Base-by-base conservation (phyloP, 2,797 vertebrate species). In the Cetoscarus ocellatus region DNA sequence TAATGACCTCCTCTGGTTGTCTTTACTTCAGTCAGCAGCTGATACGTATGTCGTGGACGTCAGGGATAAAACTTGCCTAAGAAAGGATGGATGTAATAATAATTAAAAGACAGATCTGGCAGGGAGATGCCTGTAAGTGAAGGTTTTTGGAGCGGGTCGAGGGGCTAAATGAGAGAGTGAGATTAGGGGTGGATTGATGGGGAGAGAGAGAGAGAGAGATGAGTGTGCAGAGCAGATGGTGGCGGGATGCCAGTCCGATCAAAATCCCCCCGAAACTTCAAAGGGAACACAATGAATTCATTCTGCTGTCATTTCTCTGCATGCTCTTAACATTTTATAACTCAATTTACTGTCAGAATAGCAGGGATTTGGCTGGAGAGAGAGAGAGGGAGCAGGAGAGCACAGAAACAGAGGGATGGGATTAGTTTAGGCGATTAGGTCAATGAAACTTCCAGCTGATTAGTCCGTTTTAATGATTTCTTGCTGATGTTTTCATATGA, bases 201-300 rank as follows among this genome's bases (percentile, higher is more conserved):
- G 67, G 57, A 55, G 61, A 61, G 39, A 70, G 57, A 55, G 61
- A 61, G 39, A 13, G 75, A 62, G 69, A 71, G 40, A 42, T 69
- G 59, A 70, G 70, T 15, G 57, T 10, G 40, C 47, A 43, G 62
- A 73, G 77, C 76, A 77, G 80, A 79, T 71, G 55, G 72, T 62
- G 65, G 58, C 49, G 2, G 40, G 40, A 42, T 59, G 67, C 50
- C 58, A 55, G 54, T 10, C 3, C 9, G 17, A 80, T 80, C 39
- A 64, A 62, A 71, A 27, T 27, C 27, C 27, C 27, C 4, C 27
- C 27, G 4, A 62, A 71, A 73, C 65, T 47, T 62, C 36, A 75
- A 74, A 68, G 15, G 19, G 74, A 78, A 52, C 71, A 72, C 55
- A 67, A 77, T 19, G 47, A 50, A 54, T 54, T 50, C 10, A 48